Conservation (phyloP, 2,888 invertebrate species). For the Pecten maximus region DNA sequence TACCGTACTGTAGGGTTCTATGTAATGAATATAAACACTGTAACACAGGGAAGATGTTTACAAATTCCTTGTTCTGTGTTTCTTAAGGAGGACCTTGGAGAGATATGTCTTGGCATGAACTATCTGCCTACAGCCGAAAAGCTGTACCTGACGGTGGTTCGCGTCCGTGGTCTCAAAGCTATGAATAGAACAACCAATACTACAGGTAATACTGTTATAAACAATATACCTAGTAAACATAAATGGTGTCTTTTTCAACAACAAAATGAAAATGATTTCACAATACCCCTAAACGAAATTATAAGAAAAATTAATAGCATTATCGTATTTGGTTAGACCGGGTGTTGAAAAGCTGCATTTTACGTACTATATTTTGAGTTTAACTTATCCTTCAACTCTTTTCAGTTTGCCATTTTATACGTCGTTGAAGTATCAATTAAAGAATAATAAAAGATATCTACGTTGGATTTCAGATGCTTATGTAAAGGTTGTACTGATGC, state of each 20-base stretch:
- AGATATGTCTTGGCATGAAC: conserved; percentile 69
- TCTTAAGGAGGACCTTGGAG: conserved; percentile 73
- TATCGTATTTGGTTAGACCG: no score
- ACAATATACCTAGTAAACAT: not conserved
- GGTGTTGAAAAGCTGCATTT: no score
- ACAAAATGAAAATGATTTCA: no score
- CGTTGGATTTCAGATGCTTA: conserved; percentile 66
- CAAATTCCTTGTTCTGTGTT: not conserved
- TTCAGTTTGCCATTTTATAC: no score
- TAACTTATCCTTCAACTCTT: no score
- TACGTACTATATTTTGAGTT: no score
- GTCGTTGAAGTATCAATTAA: no score
- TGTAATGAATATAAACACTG: no score
- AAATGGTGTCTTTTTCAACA: not conserved
- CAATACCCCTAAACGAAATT: no score
- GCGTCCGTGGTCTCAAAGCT: conserved; percentile 65
- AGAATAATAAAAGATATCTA: not conserved
- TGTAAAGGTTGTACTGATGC: conserved; percentile 73
- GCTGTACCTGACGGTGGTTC: conserved; percentile 69
- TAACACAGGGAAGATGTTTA: no score
- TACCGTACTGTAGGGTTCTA: no score
- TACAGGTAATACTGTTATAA: conserved; percentile 60
- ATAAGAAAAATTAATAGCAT: no score
- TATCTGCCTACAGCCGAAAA: conserved; percentile 77
- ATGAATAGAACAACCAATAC: conserved; percentile 68